Conservation (phyloP, 2,888 invertebrate genomes). For the Drosophila helvetica region DNA sequence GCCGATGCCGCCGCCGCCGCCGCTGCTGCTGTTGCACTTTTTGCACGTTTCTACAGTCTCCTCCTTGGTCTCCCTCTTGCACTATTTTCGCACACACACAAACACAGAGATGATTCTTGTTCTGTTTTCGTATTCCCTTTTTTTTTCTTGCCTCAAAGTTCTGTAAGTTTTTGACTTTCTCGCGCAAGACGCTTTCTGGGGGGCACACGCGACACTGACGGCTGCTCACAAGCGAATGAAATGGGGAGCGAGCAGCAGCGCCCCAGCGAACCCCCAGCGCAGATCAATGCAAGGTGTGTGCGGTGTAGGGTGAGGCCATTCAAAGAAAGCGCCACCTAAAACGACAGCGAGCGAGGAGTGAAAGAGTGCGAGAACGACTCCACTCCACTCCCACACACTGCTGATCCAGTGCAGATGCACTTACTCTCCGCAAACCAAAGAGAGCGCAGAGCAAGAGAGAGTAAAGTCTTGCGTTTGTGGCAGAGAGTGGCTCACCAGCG, state of each 20-base stretch:
- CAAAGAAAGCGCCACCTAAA: neutral
- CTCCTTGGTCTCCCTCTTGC: constrained; percentile 34
- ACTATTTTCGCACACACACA: constrained; percentile 47
- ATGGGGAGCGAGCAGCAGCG: constrained; percentile 5
- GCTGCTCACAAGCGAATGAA: constrained; percentile 79
- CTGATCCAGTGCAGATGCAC: constrained; percentile 1
- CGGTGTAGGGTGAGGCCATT: neutral
- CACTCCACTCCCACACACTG: neutral
- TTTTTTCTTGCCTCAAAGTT: constrained; percentile 52
- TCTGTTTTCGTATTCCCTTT: constrained; percentile 10
- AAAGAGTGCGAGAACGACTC: no score
- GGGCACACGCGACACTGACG: constrained; percentile 80
- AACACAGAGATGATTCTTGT: constrained; percentile 22
- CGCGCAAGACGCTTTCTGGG: constrained; percentile 26
- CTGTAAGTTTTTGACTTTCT: constrained; percentile 26
- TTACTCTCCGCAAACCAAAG: no score
- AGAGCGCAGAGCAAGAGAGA: neutral
- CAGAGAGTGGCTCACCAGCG: neutral
- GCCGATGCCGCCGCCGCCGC: neutral
- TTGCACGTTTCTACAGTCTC: constrained; percentile 28
- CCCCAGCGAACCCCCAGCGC: constrained; percentile 24
- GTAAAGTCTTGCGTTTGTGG: no score
- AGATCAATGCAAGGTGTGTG: neutral
- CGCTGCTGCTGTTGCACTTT: constrained; percentile 24
- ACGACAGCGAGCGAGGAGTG: neutral